Conservation (phyloP, 2,888 invertebrate genomes). For the Brenthis daphne region DNA sequence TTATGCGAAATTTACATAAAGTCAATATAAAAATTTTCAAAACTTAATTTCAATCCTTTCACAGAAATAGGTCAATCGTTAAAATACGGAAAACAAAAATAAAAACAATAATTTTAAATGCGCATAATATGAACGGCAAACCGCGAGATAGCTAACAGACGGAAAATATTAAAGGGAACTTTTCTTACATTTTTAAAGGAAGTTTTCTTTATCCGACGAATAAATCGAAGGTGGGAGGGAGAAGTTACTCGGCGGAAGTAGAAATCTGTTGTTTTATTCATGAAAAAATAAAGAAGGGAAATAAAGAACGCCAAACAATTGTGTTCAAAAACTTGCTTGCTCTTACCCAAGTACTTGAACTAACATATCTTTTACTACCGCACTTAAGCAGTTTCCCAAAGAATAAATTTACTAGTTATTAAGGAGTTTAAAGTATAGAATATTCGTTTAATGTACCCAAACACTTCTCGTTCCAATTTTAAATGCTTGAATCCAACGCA, state of each 20-base stretch:
- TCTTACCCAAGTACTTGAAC: slow-evolving; percentile 45
- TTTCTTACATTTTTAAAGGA: slow-evolving; percentile 79
- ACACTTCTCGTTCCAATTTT: slow-evolving; percentile 21
- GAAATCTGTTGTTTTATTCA: slow-evolving; percentile 82
- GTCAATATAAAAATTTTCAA: neutral
- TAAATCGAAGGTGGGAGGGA: slow-evolving; percentile 81
- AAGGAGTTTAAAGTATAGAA: slow-evolving; percentile 13
- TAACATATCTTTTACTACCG: slow-evolving; percentile 48
- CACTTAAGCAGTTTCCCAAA: slow-evolving; percentile 11
- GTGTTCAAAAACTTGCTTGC: slow-evolving; percentile 49
- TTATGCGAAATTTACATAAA: no score
- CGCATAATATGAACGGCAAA: slow-evolving; percentile 69
- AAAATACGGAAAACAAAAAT: slow-evolving; percentile 48
- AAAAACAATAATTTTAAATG: slow-evolving; percentile 68
- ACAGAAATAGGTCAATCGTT: slow-evolving; percentile 36
- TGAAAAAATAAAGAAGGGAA: slow-evolving; percentile 75
- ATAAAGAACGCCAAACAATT: slow-evolving; percentile 62
- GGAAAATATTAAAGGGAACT: slow-evolving; percentile 79
- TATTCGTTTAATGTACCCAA: slow-evolving; percentile 16
- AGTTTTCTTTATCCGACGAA: slow-evolving; percentile 79
- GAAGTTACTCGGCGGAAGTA: slow-evolving; percentile 73
- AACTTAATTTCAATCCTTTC: slow-evolving; percentile 22
- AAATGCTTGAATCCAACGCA: slow-evolving; percentile 35
- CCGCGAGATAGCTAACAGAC: slow-evolving; percentile 72
- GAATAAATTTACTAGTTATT: slow-evolving; percentile 6